Base-by-base conservation (phyloP, 1,140 invertebrate species). In the Triops cancriformis region DNA sequence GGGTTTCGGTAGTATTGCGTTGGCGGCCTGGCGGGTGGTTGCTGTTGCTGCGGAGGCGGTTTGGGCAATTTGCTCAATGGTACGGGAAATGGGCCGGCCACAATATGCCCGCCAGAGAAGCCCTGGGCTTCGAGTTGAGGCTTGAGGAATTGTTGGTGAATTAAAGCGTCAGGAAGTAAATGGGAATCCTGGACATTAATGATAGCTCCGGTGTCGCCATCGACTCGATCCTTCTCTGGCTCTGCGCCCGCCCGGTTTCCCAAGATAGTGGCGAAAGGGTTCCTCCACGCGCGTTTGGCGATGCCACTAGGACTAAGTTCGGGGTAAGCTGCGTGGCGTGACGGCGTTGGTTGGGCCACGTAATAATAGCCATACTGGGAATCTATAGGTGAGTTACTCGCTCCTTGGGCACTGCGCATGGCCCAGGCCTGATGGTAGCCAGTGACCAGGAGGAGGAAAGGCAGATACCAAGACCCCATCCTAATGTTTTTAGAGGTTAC, bases 71-170 rank as follows among this genome's bases (percentile, higher is more conserved):
- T 26, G 26, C 64, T 72, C 41, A 79, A n/a, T 41, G 78, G 78
- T 12, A 79, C 78, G 3, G 78, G 74, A 73, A 79, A 76, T 23
- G 78, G 78, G 7, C 78, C 78, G 12, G 78, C 78, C 26, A 79
- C 73, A 37, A 79, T 79, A 73, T 73, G 27, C 5, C 74, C 78
- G 18, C 78, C 78, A 72, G 75, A 76, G 76, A 76, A 79, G 12
- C 78, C 78, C 12, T 75, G 75, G n/a, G 78, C 78, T 41, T 75
- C 73, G n/a, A 79, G 72, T 51, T 79, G 78, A 11, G 78, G 78
- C 28, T 73, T 76, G 31, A 79, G 75, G 73, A 79, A 76, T 37
- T 79, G 73, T 41, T 79, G 75, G 75, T 79, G 78, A 9, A 76
- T 64, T 42, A 79, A 28, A 37, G 72, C 51, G 12, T 79, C 78